A percentile compares a stretch with the other conserved stretches of the same genome.
These are phyloP conservation scores for Fulica atra DNA, from an alignment of 2,113 vertebrate genomes.

Conservation along the genomic window DNA sequence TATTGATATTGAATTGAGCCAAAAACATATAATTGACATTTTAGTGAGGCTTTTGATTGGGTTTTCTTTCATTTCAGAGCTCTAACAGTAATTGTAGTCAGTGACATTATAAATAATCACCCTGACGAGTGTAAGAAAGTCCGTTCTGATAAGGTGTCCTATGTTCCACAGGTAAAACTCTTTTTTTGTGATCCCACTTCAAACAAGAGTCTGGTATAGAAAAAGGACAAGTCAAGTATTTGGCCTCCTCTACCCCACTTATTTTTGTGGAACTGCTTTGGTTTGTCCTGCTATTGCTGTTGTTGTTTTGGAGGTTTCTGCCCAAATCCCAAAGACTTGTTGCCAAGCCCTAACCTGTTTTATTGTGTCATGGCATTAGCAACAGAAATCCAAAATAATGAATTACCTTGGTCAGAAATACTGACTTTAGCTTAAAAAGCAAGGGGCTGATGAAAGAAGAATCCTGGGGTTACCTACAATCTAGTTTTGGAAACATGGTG, in stretches of 20 bases:
- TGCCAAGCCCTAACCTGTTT: not conserved
- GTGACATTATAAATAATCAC: not conserved
- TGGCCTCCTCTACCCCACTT: not conserved
- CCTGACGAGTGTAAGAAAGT: not conserved
- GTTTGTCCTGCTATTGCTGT: not conserved
- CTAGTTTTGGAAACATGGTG: not conserved
- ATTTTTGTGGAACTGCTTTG: not conserved
- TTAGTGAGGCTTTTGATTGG: not conserved
- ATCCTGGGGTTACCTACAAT: not conserved
- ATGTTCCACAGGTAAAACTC: not conserved
- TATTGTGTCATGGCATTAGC: not conserved
- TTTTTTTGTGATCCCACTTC: not conserved
- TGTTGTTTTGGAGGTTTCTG: not conserved
- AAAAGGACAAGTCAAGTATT: not conserved
- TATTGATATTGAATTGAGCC: not conserved
- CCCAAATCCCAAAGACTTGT: fast-evolving
- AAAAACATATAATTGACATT: not conserved
- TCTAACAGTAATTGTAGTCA: not conserved
- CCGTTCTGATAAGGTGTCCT: not conserved
- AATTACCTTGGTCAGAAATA: not conserved
- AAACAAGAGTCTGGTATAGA: not conserved
- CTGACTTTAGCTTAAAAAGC: not conserved
- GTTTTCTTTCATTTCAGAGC: not conserved
- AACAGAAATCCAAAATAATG: not conserved
- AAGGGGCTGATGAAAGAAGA: not conserved